Evolutionary conservation across 2,888 invertebrate species (phyloP).

Genomic region (Petrophora chlorosata): DNA sequence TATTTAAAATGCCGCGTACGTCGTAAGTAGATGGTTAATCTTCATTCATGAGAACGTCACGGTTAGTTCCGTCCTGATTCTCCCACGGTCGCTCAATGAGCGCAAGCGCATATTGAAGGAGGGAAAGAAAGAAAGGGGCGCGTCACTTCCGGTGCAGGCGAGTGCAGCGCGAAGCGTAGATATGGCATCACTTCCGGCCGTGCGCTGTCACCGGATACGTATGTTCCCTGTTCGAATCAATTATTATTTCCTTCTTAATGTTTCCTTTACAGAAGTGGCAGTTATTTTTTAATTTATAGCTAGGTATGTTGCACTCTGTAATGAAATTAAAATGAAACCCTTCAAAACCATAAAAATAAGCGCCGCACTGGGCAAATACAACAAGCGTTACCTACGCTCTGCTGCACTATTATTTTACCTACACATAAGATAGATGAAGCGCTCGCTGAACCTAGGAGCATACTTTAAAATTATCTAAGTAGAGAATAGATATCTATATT

Average conservation of each 20-base stretch:
- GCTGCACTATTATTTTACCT: too few relatives aligned
- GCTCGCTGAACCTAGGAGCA: too few relatives aligned
- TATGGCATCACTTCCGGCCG: constrained; percentile 74
- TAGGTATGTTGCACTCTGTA: background rate
- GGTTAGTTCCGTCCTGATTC: constrained; percentile 63
- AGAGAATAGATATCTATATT: too few relatives aligned
- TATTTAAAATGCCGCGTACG: constrained; percentile 37
- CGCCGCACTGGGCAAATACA: too few relatives aligned
- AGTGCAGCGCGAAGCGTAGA: constrained; percentile 60
- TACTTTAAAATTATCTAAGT: too few relatives aligned
- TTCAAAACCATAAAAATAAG: too few relatives aligned
- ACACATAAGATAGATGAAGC: too few relatives aligned
- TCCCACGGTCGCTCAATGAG: constrained; percentile 67
- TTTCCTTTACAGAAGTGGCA: constrained; percentile 58
- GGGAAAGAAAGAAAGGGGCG: constrained; percentile 72
- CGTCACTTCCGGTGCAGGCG: constrained; percentile 73
- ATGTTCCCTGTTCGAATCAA: constrained; percentile 73
- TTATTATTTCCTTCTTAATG: constrained; percentile 78
- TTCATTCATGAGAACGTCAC: constrained; percentile 72
- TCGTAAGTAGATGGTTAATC: constrained; percentile 46
- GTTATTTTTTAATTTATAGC: constrained; percentile 39
- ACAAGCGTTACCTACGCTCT: too few relatives aligned
- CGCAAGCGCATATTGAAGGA: constrained; percentile 41
- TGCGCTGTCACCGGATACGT: constrained; percentile 67
- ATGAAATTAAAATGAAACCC: too few relatives aligned